These are phyloP conservation scores for Acronicta psi DNA, from an alignment of 2,888 invertebrate genomes.

Conservation along the genomic window DNA sequence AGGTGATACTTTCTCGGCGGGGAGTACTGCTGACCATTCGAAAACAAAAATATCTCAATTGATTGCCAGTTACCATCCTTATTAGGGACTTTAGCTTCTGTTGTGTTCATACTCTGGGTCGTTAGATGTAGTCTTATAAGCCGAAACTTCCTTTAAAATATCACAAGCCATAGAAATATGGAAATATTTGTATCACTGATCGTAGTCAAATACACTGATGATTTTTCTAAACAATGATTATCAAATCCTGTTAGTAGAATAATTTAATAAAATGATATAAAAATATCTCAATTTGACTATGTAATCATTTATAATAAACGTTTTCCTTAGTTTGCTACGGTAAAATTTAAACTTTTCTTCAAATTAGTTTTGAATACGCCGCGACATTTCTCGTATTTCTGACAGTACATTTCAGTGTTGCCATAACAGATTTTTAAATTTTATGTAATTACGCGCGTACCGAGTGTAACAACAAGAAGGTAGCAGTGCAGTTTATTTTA, in stretches of 20 bases:
- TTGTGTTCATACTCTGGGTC: slow-evolving; percentile 33
- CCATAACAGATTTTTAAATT: neutral
- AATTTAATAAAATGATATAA: slow-evolving; percentile 11
- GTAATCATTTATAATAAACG: slow-evolving; percentile 33
- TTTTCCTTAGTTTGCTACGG: slow-evolving; percentile 17
- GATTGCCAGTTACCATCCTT: slow-evolving; percentile 56
- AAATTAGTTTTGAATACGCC: slow-evolving; percentile 40
- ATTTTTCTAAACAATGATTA: slow-evolving; percentile 14
- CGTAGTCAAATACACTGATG: slow-evolving; percentile 18
- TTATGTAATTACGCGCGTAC: too few species aligned
- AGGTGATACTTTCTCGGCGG: slow-evolving; percentile 82
- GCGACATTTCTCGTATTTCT: slow-evolving; percentile 38
- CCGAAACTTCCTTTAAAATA: neutral
- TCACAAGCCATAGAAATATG: slow-evolving; percentile 9
- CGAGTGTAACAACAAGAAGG: too few species aligned
- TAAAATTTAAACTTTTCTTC: slow-evolving; percentile 29
- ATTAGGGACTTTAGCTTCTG: slow-evolving; percentile 56
- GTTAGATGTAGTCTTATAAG: neutral
- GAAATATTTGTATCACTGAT: neutral
- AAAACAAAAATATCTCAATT: slow-evolving; percentile 78
- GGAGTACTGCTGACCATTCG: slow-evolving; percentile 76
- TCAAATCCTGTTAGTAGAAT: neutral
- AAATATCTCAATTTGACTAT: slow-evolving; percentile 7
- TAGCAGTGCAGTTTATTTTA: too few species aligned
- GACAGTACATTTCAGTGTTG: slow-evolving; percentile 25